These are phyloP conservation scores for Calcarius lapponicus DNA, from an alignment of 2,797 vertebrate genomes.

Conservation along the genomic window DNA sequence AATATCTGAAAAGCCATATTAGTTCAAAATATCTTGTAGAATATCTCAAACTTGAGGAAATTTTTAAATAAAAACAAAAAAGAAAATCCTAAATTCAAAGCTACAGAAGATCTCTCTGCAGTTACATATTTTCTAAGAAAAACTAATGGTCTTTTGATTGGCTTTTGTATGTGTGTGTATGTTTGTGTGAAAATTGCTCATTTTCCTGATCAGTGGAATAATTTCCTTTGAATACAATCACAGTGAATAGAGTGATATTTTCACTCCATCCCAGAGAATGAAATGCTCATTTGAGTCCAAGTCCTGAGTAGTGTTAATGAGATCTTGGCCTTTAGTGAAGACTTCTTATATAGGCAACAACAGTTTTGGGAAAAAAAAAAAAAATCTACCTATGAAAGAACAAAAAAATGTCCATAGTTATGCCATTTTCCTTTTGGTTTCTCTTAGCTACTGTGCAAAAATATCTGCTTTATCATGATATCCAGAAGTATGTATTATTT, in stretches of 20 bases:
- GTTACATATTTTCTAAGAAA: background rate
- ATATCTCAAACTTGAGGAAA: background rate
- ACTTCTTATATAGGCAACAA: background rate
- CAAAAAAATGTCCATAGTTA: background rate
- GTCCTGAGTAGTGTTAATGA: background rate
- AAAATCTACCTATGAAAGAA: background rate
- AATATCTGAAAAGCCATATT: background rate
- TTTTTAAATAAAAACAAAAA: background rate
- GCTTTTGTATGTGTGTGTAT: rapidly evolving
- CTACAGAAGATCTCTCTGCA: background rate
- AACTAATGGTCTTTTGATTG: rapidly evolving
- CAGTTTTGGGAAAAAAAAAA: background rate
- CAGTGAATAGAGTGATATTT: background rate
- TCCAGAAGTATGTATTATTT: background rate
- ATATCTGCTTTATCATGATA: background rate
- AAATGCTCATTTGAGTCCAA: background rate
- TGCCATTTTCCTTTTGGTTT: background rate
- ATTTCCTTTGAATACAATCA: background rate
- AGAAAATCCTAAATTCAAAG: background rate
- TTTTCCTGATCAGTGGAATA: background rate
- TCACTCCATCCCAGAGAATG: background rate
- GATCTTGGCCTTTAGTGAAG: background rate
- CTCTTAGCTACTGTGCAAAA: background rate
- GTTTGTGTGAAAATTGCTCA: background rate
- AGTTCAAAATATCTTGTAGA: background rate